phyloP scores from a whole-genome alignment of 2,888 invertebrate genomes.

The Ceriagrion tenellum region DNA sequence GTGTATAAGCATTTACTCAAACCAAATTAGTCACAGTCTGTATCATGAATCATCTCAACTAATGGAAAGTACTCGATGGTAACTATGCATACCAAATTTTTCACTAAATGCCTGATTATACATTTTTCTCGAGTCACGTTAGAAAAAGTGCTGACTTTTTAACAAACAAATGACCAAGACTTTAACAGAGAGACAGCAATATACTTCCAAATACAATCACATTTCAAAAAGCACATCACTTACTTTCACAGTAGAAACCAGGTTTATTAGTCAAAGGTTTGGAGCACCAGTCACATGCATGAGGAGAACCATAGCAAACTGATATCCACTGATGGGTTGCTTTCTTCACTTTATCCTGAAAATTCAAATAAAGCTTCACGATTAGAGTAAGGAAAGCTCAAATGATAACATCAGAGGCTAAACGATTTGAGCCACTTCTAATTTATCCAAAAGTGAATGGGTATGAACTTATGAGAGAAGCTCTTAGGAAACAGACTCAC shows the following conservation, averaged over 20 bases:
- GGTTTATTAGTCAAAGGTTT: constrained; percentile 89
- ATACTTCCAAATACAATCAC: neutral
- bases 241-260: constrained; percentile 91
- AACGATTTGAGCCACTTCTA: too few species aligned
- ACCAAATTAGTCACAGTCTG: too few species aligned
- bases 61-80: too few species aligned
- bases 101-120: too few species aligned
- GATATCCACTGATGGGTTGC: constrained; percentile 88
- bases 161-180: too few species aligned
- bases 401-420: neutral
- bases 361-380: constrained; percentile 65
- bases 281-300: constrained; percentile 88
- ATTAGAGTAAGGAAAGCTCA: neutral
- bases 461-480: neutral
- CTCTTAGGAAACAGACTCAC: neutral
- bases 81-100: too few species aligned
- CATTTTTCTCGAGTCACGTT: too few species aligned
- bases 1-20: neutral
- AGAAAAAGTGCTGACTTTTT: too few species aligned
- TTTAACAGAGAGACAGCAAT: too few species aligned
- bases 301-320: constrained; percentile 83
- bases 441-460: neutral
- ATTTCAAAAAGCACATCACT: constrained; percentile 75
- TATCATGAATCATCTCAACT: too few species aligned
- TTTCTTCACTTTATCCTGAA: constrained; percentile 88